A percentile compares a stretch with the other conserved stretches of the same genome.
Conservation (phyloP, 2,888 invertebrate species). For the Hirudinaria manillensis region DNA sequence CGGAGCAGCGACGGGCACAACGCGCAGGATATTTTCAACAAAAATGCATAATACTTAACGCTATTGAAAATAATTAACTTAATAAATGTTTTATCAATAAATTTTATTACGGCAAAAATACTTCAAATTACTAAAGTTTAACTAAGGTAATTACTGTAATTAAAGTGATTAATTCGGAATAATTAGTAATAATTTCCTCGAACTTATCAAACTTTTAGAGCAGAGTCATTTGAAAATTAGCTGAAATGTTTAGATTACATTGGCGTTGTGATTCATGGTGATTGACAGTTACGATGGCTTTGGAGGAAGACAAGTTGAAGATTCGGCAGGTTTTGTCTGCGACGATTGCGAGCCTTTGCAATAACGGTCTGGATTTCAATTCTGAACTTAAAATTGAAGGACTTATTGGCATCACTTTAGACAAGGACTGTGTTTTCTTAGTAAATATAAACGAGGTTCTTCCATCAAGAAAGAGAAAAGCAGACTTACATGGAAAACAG, state of each 20-base stretch:
- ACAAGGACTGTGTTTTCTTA: conserved; percentile 34
- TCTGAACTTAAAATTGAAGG: conserved; percentile 34
- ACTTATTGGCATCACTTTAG: conserved; percentile 36
- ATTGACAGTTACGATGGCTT: not conserved
- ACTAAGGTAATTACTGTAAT: no score
- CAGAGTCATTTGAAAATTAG: not conserved
- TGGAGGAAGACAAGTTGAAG: conserved; percentile 22
- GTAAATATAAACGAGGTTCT: conserved; percentile 35
- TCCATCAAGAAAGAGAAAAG: conserved; percentile 18
- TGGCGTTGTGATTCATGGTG: no score
- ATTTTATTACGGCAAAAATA: no score
- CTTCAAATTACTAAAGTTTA: no score
- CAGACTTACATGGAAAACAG: not conserved
- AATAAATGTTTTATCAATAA: no score
- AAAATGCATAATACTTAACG: not conserved
- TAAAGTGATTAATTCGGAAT: no score
- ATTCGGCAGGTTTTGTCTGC: conserved; percentile 29
- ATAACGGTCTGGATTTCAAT: conserved; percentile 30
- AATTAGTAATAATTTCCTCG: not conserved
- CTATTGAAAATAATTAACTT: no score
- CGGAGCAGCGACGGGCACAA: not conserved
- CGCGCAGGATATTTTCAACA: not conserved
- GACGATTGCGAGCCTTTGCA: conserved; percentile 29
- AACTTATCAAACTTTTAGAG: conserved; percentile 1
- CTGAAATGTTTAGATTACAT: no score